These are phyloP conservation scores for Pollicipes pollicipes DNA, from an alignment of 1,140 invertebrate species.

Conservation along the genomic window DNA sequence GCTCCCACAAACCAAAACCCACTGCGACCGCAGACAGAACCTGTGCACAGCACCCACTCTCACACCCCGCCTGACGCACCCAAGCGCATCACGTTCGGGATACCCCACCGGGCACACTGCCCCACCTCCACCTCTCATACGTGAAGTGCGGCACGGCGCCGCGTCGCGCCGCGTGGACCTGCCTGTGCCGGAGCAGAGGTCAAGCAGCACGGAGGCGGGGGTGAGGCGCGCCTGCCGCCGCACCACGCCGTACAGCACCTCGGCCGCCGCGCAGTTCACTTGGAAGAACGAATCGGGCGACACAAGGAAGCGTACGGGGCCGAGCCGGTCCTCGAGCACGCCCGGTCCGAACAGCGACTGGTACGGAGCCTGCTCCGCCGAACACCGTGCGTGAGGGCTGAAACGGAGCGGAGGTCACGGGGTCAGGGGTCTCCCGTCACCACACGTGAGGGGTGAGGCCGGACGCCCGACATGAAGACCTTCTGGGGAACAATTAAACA, in stretches of 20 bases:
- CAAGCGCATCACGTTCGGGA: too few species aligned
- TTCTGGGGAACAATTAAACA: too few species aligned
- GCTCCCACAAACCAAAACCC: too few species aligned
- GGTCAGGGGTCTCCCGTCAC: not conserved
- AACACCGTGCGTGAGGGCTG: conserved; percentile 25
- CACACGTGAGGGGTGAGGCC: too few species aligned
- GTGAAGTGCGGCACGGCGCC: too few species aligned
- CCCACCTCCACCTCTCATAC: too few species aligned
- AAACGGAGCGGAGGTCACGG: conserved; percentile 10
- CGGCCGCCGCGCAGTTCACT: conserved; percentile 29
- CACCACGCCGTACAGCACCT: conserved; percentile 31
- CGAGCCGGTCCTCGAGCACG: conserved; percentile 23
- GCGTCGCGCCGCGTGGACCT: not conserved
- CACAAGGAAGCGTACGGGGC: conserved; percentile 23
- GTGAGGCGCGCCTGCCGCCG: conserved; percentile 25
- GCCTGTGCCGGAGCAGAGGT: conserved; percentile 39
- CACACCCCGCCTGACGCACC: too few species aligned
- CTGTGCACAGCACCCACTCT: too few species aligned
- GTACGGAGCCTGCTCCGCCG: conserved; percentile 24
- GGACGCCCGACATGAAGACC: too few species aligned
- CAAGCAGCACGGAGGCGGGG: conserved; percentile 30
- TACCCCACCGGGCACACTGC: too few species aligned
- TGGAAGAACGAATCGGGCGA: conserved; percentile 31
- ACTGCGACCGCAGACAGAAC: too few species aligned
- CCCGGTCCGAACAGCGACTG: conserved; percentile 23